Conservation (phyloP, 2,888 invertebrate species). For the Augochlorella aurata region DNA sequence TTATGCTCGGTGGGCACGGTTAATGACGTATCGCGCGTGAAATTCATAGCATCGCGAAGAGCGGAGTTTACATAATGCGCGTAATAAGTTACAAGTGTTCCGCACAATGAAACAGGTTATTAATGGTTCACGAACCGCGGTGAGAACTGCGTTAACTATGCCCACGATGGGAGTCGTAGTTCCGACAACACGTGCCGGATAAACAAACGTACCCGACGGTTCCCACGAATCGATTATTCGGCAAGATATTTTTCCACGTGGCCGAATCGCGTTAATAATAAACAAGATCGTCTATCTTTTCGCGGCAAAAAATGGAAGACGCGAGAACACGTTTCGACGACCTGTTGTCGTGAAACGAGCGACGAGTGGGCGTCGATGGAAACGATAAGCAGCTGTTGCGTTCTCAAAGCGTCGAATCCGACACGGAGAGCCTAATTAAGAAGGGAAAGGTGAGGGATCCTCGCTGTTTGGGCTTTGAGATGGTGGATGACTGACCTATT, state of each 20-base stretch:
- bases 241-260: not conserved
- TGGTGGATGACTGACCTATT: not conserved
- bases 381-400: conserved; percentile 16
- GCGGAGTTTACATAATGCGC: not conserved
- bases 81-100: not conserved
- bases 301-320: not conserved
- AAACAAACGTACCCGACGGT: not conserved
- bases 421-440: not conserved
- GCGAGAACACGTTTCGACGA: not conserved
- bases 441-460: not conserved
- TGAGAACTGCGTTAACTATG: not conserved
- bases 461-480: not conserved
- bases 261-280: not conserved
- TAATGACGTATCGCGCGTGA: not conserved
- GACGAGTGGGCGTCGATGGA: conserved; percentile 11
- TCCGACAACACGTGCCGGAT: not conserved
- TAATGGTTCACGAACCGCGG: not conserved
- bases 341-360: not conserved
- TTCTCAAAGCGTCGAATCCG: conserved; percentile 7
- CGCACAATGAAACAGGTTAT: not conserved
- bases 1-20: not conserved
- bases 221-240: not conserved
- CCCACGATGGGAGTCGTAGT: too few species aligned
- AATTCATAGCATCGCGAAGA: not conserved
- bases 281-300: not conserved